A percentile compares a stretch with the other conserved stretches of the same genome.
phyloP scores from a whole-genome alignment of 1,140 invertebrate species.

The Hycleus cichorii region DNA sequence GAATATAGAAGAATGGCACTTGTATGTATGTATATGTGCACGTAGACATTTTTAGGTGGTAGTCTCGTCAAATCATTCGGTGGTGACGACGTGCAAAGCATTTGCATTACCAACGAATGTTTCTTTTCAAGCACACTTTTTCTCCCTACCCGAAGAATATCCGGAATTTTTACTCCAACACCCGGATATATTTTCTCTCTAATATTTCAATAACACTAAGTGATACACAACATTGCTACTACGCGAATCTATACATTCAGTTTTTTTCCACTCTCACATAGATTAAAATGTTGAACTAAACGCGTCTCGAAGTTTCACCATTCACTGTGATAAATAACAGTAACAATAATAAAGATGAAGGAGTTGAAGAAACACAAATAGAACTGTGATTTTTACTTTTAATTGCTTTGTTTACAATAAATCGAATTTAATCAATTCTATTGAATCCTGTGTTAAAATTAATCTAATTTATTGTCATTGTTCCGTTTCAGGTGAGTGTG shows the following conservation, averaged over 20 bases:
- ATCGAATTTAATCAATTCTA: too few relatives aligned
- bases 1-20: background rate
- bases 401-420: too few relatives aligned
- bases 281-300: too few relatives aligned
- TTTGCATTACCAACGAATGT: constrained; percentile 4
- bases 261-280: too few relatives aligned
- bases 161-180: background rate
- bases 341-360: too few relatives aligned
- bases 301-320: too few relatives aligned
- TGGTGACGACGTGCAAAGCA: constrained; percentile 12
- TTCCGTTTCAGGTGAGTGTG: constrained; percentile 38
- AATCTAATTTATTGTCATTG: background rate
- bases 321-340: too few relatives aligned
- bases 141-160: background rate
- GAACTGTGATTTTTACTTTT: too few relatives aligned
- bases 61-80: constrained; percentile 16
- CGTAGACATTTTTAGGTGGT: background rate
- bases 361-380: too few relatives aligned
- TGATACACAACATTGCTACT: constrained; percentile 6
- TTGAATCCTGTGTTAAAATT: background rate
- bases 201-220: constrained; percentile 23
- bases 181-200: background rate
- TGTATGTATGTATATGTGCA: background rate
- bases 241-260: too few relatives aligned
- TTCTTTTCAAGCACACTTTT: constrained; percentile 1